These are phyloP conservation scores for Anastrepha obliqua DNA, from an alignment of 1,140 invertebrate genomes.

Conservation along the genomic window DNA sequence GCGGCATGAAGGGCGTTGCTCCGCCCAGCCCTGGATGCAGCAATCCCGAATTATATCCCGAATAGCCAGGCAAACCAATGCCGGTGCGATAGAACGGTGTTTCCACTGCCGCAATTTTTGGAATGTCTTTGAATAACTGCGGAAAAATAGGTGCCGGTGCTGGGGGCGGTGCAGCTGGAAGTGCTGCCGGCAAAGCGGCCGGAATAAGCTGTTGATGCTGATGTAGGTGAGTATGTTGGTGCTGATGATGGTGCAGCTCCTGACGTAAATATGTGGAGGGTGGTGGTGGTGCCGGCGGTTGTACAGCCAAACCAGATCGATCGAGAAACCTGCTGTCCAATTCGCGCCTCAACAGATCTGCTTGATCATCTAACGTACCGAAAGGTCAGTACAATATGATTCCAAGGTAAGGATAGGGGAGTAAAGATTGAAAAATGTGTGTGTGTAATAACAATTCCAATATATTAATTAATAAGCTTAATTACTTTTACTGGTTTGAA, in stretches of 20 bases:
- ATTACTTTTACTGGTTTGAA: conserved; percentile 85
- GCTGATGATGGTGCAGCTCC: conserved; percentile 93
- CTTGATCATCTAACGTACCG: conserved; percentile 78
- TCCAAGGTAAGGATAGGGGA: neutral
- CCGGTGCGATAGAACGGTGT: conserved; percentile 86
- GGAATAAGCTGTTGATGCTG: conserved; percentile 82
- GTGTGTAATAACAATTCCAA: conserved; percentile 18
- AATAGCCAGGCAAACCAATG: conserved; percentile 83
- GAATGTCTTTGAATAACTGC: conserved; percentile 88
- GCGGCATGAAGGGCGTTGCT: conserved; percentile 86
- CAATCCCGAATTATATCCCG: conserved; percentile 83
- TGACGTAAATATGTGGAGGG: conserved; percentile 83
- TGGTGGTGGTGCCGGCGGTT: conserved; percentile 63
- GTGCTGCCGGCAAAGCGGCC: conserved; percentile 82
- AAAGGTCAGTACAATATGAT: conserved; percentile 7
- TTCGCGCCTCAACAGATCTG: conserved; percentile 91
- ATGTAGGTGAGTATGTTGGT: conserved; percentile 93
- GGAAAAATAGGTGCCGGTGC: conserved; percentile 75
- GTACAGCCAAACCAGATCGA: conserved; percentile 70
- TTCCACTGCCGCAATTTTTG: conserved; percentile 86
- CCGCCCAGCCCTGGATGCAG: conserved; percentile 84
- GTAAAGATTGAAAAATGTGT: conserved; percentile 50
- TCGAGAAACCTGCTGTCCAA: conserved; percentile 92
- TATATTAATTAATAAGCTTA: neutral
- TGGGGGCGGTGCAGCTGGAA: conserved; percentile 64